These are phyloP conservation scores for Propithecus deckenii DNA, from an alignment of 2,797 vertebrate genomes.

Conservation along the genomic window DNA sequence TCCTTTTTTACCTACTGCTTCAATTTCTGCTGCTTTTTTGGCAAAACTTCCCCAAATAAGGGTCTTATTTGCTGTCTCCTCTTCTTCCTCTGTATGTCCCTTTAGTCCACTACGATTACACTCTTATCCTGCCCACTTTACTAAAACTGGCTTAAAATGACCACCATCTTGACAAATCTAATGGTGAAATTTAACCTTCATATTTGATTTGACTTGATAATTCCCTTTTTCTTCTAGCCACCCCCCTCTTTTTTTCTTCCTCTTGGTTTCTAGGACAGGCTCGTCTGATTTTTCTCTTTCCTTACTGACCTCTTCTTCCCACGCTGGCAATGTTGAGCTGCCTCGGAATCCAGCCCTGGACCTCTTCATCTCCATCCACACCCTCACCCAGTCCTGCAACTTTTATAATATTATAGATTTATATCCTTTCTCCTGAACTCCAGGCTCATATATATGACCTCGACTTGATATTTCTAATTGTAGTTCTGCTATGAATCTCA, in stretches of 20 bases:
- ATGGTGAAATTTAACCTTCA: not conserved
- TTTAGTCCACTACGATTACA: not conserved
- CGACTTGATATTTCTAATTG: not conserved
- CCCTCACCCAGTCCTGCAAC: not conserved
- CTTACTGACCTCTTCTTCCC: not conserved
- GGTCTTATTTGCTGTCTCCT: not conserved
- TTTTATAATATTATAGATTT: not conserved
- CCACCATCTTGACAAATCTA: not conserved
- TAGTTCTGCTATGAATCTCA: not conserved
- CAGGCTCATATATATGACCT: not conserved
- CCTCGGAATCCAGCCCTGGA: not conserved
- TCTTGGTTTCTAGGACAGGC: not conserved
- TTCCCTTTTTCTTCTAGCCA: not conserved
- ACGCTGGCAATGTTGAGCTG: not conserved
- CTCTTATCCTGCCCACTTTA: not conserved
- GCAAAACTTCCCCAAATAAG: not conserved
- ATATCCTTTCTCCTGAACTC: not conserved
- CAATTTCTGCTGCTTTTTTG: not conserved
- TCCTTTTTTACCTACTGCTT: not conserved
- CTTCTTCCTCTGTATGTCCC: not conserved
- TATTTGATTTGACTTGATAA: not conserved
- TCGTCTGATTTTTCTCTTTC: not conserved
- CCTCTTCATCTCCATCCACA: not conserved
- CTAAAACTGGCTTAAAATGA: not conserved
- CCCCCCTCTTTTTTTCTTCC: accelerated